Conservation (phyloP, 2,888 invertebrate genomes). For the Macrophya annulata region DNA sequence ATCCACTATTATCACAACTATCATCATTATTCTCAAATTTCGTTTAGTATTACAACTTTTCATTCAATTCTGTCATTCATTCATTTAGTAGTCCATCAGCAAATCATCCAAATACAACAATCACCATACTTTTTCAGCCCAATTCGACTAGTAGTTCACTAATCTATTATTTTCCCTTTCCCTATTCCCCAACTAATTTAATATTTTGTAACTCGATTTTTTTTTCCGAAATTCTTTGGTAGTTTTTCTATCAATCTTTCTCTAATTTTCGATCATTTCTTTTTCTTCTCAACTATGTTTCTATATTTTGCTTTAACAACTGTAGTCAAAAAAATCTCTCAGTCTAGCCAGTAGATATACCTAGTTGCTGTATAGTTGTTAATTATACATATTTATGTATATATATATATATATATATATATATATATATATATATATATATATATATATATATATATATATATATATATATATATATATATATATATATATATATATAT, state of each 20-base stretch:
- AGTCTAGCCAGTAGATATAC: background rate
- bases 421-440: constrained; percentile 6
- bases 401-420: too few relatives aligned
- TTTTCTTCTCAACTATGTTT: background rate
- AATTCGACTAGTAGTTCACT: background rate
- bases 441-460: constrained; percentile 6
- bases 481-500: constrained; percentile 6
- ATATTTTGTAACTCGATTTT: background rate
- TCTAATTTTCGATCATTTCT: background rate
- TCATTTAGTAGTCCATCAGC: background rate
- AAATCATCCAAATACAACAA: background rate
- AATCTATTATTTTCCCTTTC: background rate
- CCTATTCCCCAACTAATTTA: background rate
- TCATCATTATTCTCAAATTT: background rate
- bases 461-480: constrained; percentile 6
- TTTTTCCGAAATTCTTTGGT: background rate
- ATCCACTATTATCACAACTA: background rate
- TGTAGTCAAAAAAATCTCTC: background rate
- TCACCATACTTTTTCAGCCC: background rate
- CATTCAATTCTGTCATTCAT: background rate
- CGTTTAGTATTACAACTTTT: background rate
- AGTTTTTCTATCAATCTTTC: background rate
- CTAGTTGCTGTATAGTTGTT: constrained; percentile 1
- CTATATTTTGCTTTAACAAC: background rate
- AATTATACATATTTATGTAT: constrained; percentile 16